Conservation (phyloP, 2,888 invertebrate genomes). For the Mythimna loreyi region DNA sequence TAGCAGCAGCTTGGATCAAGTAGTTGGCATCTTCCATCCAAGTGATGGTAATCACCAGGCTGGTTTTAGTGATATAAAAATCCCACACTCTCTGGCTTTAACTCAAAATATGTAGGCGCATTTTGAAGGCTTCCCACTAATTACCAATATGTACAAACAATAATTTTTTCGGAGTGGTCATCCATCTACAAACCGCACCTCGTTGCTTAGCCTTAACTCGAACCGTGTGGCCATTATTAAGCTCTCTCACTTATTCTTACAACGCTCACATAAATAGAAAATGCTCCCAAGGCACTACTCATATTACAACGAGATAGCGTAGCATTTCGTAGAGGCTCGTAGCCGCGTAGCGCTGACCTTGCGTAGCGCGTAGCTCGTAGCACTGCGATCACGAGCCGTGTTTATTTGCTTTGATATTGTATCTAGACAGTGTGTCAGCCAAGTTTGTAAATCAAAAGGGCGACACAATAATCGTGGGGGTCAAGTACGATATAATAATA, state of each 20-base stretch:
- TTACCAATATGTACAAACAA: too few species aligned
- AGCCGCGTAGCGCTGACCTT: conserved; percentile 50
- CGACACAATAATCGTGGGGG: too few species aligned
- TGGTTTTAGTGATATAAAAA: too few species aligned
- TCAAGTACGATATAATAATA: too few species aligned
- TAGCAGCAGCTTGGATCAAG: too few species aligned
- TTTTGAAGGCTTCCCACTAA: too few species aligned
- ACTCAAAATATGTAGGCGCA: too few species aligned
- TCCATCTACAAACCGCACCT: neutral
- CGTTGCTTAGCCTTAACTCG: neutral
- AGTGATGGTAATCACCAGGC: too few species aligned
- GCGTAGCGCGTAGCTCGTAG: conserved; percentile 47
- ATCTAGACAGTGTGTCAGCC: neutral
- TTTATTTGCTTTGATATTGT: conserved; percentile 51
- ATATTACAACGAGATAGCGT: conserved; percentile 23
- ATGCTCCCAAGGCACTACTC: conserved; percentile 31
- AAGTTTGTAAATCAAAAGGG: too few species aligned
- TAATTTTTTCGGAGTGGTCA: neutral
- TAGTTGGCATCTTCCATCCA: too few species aligned
- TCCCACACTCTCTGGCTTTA: too few species aligned
- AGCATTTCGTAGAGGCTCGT: conserved; percentile 31
- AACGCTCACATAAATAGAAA: conserved; percentile 20
- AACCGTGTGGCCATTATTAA: neutral
- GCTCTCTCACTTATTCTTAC: conserved; percentile 1
- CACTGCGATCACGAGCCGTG: conserved; percentile 37